phyloP scores from a whole-genome alignment of 1,140 invertebrate species.

The Eumeta japonica region DNA sequence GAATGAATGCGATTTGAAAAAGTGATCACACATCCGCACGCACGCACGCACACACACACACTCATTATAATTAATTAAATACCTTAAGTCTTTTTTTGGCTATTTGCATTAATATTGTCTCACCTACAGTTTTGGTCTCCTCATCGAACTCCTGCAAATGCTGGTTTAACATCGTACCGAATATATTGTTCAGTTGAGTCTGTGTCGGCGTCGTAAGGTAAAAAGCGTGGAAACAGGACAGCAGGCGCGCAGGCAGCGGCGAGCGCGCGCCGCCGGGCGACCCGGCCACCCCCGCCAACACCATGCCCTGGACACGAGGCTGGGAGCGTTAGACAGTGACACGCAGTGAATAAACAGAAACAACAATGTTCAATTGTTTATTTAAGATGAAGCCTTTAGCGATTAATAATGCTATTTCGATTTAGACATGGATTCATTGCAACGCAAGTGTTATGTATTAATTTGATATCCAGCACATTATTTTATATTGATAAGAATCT shows the following conservation, averaged over 20 bases:
- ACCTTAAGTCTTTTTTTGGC: too few species aligned
- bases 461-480: too few species aligned
- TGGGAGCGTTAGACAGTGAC: too few species aligned
- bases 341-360: background rate
- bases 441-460: too few species aligned
- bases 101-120: too few species aligned
- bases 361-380: too few species aligned
- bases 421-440: too few species aligned
- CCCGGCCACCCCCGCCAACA: constrained; percentile 75
- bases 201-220: constrained; percentile 81
- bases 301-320: constrained; percentile 64
- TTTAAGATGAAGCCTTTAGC: too few species aligned
- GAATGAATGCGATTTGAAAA: background rate
- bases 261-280: constrained; percentile 80
- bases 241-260: constrained; percentile 70
- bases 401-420: too few species aligned
- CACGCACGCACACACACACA: too few species aligned
- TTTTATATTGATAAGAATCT: too few species aligned
- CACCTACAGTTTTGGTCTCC: constrained; percentile 71
- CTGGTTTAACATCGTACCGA: constrained; percentile 78
- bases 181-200: constrained; percentile 75
- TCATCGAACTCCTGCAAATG: constrained; percentile 75
- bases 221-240: constrained; percentile 77
- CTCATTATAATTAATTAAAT: too few species aligned
- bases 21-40: background rate